A percentile compares a stretch with the other conserved stretches of the same genome.
Evolutionary conservation across 1,140 invertebrate genomes (phyloP).

Genomic region (Panulirus ornatus): DNA sequence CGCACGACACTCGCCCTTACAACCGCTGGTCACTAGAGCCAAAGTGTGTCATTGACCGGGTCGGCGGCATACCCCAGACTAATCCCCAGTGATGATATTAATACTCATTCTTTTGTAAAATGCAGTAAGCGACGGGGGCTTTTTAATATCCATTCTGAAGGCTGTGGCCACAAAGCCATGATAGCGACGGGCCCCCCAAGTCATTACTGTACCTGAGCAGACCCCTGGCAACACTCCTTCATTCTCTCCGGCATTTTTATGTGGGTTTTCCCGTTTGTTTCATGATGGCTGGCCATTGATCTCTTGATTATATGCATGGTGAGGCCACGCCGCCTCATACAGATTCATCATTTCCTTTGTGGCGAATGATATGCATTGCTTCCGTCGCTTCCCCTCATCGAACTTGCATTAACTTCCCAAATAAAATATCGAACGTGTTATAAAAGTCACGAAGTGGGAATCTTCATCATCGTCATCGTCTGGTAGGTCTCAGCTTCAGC

Average conservation of each 20-base stretch:
- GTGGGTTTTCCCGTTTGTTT: constrained; percentile 39
- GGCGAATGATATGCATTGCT: not conserved
- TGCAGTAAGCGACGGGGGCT: constrained; percentile 70
- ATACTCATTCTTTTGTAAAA: constrained; percentile 73
- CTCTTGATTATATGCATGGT: constrained; percentile 49
- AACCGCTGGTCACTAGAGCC: not conserved
- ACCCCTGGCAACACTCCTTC: not conserved
- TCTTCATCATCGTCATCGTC: too few species aligned
- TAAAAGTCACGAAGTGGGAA: too few species aligned
- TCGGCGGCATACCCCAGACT: constrained; percentile 54
- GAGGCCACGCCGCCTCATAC: constrained; percentile 5
- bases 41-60: not conserved
- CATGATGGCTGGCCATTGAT: constrained; percentile 41
- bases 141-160: constrained; percentile 72
- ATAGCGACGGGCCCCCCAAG: constrained; percentile 25
- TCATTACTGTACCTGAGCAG: constrained; percentile 63
- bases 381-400: not conserved
- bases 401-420: not conserved
- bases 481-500: too few species aligned
- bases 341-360: constrained; percentile 25
- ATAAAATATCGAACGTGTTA: not conserved
- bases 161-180: constrained; percentile 64
- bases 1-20: constrained; percentile 34
- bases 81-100: constrained; percentile 70
- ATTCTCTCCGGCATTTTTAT: constrained; percentile 50